Evolutionary conservation across 1,140 invertebrate species (phyloP).

Genomic region (Latrodectus geometricus): DNA sequence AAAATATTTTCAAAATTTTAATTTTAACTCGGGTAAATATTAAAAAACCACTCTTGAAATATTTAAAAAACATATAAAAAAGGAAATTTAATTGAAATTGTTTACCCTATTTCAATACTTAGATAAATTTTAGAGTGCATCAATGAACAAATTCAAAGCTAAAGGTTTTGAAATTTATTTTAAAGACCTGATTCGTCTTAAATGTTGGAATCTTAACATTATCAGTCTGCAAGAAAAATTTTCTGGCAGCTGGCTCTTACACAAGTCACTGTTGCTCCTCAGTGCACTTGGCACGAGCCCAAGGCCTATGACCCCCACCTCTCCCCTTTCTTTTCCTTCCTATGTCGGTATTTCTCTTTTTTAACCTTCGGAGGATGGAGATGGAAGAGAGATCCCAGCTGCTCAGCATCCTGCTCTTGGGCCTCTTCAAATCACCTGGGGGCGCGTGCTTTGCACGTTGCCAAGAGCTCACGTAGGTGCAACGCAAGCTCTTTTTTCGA

Average conservation of each 20-base stretch:
- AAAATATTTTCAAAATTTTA: too few species aligned
- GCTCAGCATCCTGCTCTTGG: conserved; percentile 51
- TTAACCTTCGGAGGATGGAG: conserved; percentile 54
- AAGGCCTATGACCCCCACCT: conserved; percentile 33
- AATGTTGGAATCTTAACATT: too few species aligned
- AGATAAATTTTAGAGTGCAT: too few species aligned
- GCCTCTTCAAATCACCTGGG: conserved; percentile 52
- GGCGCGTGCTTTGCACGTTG: conserved; percentile 28
- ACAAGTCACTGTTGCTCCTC: conserved; percentile 50
- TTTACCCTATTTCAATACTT: too few species aligned
- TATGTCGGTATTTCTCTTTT: conserved; percentile 48
- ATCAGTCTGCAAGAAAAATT: not conserved
- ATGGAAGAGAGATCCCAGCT: conserved; percentile 59
- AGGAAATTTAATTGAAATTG: too few species aligned
- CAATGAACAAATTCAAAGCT: too few species aligned
- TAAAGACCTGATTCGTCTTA: too few species aligned
- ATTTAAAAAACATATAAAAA: too few species aligned
- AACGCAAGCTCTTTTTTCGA: not conserved
- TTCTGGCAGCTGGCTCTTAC: conserved; percentile 28
- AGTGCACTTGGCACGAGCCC: conserved; percentile 52
- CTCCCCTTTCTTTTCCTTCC: conserved; percentile 31
- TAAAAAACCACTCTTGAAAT: too few species aligned
- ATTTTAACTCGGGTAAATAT: too few species aligned
- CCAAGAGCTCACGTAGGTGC: conserved; percentile 38
- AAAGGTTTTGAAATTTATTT: too few species aligned